Evolutionary conservation across 2,888 invertebrate species (phyloP), one percentile per base, ranked within the genome.

Genomic region (Acanthoscelides obtectus): DNA sequence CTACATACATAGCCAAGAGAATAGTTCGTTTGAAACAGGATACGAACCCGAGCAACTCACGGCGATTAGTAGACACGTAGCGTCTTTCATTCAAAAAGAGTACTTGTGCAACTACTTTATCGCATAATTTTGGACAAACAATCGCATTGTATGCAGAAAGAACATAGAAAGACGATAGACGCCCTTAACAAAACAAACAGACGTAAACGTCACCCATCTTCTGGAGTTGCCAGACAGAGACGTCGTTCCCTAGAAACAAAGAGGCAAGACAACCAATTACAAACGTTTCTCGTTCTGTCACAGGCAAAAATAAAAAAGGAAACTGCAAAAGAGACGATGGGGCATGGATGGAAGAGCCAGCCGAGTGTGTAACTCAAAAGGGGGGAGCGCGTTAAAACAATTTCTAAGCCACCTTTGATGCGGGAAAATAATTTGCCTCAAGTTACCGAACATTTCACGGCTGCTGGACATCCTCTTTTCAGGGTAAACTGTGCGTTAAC

Each of bases 371-470:
- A 45, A 12, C 45, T 17, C 12, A 74, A 77, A 76, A 77, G 78
- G 76, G 77, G 80, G 80, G 80, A 77, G 79, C 80, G 83, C 79
- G 83, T 83, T 82, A 83, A 82, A 83, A 83, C 83, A 83, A 82
- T 82, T 82, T 82, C 81, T 80, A 71, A 75, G 73, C 64, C 73
- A 73, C 75, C 73, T 73, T 73, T 75, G 75, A 73, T 73, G 75
- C 75, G 72, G 74, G 74, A 76, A 75, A 75, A 81, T 82, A 82
- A 82, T 83, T 82, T 81, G 83, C 82, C 81, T 82, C 81, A 82
- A 83, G 83, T 82, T 82, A 82, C 81, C 78, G 80, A 82, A 81
- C 81, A 81, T 82, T 83, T 83, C 82, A 82, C 81, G 82, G 80
- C 77, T 76, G 75, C 77, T 81, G 81, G 80, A 79, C 81, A 75